Conservation (phyloP, 2,888 invertebrate species). For the Daptonema setosum region DNA sequence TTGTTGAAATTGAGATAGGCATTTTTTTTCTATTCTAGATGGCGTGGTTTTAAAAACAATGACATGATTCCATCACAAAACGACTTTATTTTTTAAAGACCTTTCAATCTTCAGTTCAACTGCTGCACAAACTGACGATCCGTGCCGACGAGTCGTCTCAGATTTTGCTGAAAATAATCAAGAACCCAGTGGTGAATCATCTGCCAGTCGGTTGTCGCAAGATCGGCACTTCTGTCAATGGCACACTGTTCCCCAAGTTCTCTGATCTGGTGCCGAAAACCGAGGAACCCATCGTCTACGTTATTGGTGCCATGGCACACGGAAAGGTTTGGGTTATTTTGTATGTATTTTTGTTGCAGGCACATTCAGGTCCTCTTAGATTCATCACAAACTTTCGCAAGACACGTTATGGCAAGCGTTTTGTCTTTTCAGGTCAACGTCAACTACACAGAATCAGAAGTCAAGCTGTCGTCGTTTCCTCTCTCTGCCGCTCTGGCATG, state of each 20-base stretch:
- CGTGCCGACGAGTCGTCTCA: conserved; percentile 67
- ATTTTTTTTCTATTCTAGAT: not conserved
- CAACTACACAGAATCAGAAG: conserved; percentile 69
- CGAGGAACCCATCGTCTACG: conserved; percentile 51
- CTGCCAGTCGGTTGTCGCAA: conserved; percentile 79
- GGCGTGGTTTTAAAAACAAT: too few relatives aligned
- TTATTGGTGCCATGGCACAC: conserved; percentile 91
- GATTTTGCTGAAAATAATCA: conserved; percentile 68
- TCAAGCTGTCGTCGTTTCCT: conserved; percentile 86
- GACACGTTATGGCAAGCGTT: too few relatives aligned
- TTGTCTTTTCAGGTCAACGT: conserved; percentile 36
- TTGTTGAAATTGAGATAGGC: not conserved
- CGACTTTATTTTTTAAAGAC: too few relatives aligned
- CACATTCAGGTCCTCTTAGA: too few relatives aligned
- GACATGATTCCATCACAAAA: too few relatives aligned
- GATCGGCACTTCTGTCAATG: conserved; percentile 63
- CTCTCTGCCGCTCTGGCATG: conserved; percentile 86
- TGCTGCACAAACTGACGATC: conserved; percentile 77
- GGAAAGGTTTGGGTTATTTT: conserved; percentile 46
- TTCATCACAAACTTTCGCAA: too few relatives aligned
- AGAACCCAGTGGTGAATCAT: conserved; percentile 81
- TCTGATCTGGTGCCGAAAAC: conserved; percentile 7
- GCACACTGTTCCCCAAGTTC: conserved; percentile 38
- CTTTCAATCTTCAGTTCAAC: conserved; percentile 49
- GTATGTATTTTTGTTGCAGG: not conserved